Percentiles rank a stretch among this genome's conserved stretches.
Conservation (phyloP, 2,797 vertebrate genomes). For the Tympanoctomys barrerae region DNA sequence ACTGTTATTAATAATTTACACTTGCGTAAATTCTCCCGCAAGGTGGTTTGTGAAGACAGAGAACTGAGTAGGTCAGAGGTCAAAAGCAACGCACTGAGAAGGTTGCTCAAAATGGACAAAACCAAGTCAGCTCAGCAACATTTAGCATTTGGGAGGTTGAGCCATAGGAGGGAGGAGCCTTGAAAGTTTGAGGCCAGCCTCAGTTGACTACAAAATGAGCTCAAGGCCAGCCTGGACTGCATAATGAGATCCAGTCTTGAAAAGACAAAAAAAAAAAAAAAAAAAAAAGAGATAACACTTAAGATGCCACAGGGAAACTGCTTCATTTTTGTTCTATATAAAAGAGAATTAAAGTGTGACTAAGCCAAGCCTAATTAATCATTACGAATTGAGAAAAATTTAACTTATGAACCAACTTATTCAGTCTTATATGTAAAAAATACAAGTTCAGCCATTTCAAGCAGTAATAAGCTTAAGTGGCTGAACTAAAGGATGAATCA, state of each 20-base stretch:
- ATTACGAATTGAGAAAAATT: slow-evolving; percentile 55
- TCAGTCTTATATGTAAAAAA: slow-evolving; percentile 4
- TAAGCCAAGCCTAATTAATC: background rate
- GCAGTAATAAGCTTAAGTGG: slow-evolving; percentile 4
- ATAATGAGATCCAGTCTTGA: too few relatives aligned
- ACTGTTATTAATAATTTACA: slow-evolving; percentile 48
- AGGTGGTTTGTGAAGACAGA: slow-evolving; percentile 24
- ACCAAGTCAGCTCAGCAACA: background rate
- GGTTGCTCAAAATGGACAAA: slow-evolving; percentile 18
- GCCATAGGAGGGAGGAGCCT: too few relatives aligned
- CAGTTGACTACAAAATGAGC: too few relatives aligned
- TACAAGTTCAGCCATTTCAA: slow-evolving; percentile 28
- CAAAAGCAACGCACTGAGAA: background rate
- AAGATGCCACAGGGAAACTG: background rate
- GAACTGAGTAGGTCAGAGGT: background rate
- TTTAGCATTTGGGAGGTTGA: background rate
- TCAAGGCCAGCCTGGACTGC: too few relatives aligned
- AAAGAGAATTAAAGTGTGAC: slow-evolving; percentile 14
- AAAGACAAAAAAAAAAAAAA: too few relatives aligned
- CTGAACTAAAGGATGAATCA: slow-evolving; percentile 36
- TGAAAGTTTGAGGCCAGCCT: too few relatives aligned
- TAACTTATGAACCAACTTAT: slow-evolving; percentile 33
- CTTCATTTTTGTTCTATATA: background rate
- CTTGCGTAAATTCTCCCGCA: slow-evolving; percentile 38
- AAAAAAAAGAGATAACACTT: background rate